These are phyloP conservation scores for Diogma glabrata DNA, from an alignment of 2,888 invertebrate genomes.

Conservation along the genomic window DNA sequence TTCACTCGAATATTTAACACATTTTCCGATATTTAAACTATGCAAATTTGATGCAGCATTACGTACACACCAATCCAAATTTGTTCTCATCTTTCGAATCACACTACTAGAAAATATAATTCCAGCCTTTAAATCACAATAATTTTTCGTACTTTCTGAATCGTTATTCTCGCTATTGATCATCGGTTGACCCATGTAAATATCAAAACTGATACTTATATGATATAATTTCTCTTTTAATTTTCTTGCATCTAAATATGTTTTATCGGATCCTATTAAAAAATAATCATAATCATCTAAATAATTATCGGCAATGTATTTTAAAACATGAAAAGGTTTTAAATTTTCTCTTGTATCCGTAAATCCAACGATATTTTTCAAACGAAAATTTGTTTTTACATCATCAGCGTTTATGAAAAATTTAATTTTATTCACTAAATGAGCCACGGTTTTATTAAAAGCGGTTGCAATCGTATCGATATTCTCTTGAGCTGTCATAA, in stretches of 20 bases:
- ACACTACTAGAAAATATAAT: conserved; percentile 81
- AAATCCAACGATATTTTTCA: conserved; percentile 74
- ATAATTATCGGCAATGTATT: conserved; percentile 82
- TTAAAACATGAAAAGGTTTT: conserved; percentile 76
- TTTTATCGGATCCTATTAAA: conserved; percentile 72
- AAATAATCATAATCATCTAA: conserved; percentile 88
- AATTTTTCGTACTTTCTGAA: conserved; percentile 30
- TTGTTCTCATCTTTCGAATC: conserved; percentile 60
- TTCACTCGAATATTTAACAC: conserved; percentile 42
- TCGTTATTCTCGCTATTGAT: conserved; percentile 20
- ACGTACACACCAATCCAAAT: conserved; percentile 81
- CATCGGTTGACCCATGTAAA: conserved; percentile 56
- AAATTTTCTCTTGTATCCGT: conserved; percentile 65
- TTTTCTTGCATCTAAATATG: conserved; percentile 71
- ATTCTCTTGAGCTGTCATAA: conserved; percentile 65
- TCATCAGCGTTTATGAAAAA: conserved; percentile 60
- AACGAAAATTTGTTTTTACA: conserved; percentile 40
- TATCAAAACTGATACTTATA: conserved; percentile 73
- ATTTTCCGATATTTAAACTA: conserved; percentile 80
- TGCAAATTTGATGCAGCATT: conserved; percentile 73
- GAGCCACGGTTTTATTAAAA: conserved; percentile 79
- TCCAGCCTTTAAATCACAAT: conserved; percentile 58
- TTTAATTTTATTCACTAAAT: conserved; percentile 69
- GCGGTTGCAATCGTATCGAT: conserved; percentile 64
- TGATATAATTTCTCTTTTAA: conserved; percentile 58